phyloP scores from a whole-genome alignment of 1,140 invertebrate genomes.

The Drosophila subobscura region DNA sequence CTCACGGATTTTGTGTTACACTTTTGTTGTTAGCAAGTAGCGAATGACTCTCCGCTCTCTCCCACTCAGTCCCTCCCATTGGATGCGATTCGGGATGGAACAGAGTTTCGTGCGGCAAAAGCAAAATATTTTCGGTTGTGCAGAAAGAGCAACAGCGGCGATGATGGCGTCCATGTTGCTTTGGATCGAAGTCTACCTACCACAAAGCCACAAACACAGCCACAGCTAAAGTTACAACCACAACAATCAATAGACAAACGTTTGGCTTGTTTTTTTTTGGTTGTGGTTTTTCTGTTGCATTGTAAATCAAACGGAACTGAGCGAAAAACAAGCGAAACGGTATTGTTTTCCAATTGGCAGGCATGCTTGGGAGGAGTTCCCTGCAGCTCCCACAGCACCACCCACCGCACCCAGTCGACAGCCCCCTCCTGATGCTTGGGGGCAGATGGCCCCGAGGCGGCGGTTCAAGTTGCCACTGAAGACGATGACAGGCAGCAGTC shows the following conservation, averaged over 20 bases:
- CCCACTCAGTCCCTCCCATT: constrained; percentile 24
- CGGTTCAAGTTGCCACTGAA: constrained; percentile 77
- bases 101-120: constrained; percentile 51
- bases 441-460: constrained; percentile 63
- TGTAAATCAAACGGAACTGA: constrained; percentile 80
- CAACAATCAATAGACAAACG: constrained; percentile 72
- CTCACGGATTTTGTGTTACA: constrained; percentile 82
- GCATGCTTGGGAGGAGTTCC: constrained; percentile 62
- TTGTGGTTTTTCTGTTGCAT: constrained; percentile 53
- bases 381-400: constrained; percentile 12
- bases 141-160: constrained; percentile 35
- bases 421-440: constrained; percentile 14
- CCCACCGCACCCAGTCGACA: not conserved
- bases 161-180: constrained; percentile 78
- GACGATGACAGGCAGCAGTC: constrained; percentile 60
- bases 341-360: constrained; percentile 79
- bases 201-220: constrained; percentile 57
- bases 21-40: constrained; percentile 64
- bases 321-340: constrained; percentile 77
- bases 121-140: constrained; percentile 48
- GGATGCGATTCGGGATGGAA: constrained; percentile 30
- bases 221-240: constrained; percentile 42
- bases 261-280: constrained; percentile 46
- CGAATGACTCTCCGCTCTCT: constrained; percentile 30
- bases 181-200: constrained; percentile 70